Evolutionary conservation across 2,797 vertebrate species (phyloP).

Genomic region (Poecilia gillii): DNA sequence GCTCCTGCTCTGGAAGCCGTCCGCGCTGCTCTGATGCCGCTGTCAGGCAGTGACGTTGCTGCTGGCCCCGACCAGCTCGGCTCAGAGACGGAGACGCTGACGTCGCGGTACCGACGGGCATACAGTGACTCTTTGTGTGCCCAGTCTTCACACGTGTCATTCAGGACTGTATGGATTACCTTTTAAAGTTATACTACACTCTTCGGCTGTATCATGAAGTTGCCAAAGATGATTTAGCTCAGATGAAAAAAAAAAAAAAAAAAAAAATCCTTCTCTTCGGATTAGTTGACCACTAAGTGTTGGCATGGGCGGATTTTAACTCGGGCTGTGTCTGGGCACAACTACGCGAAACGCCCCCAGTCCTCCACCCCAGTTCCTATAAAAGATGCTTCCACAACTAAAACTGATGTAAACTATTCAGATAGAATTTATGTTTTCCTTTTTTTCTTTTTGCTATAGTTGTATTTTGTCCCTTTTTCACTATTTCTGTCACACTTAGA

Average conservation of each 20-base stretch:
- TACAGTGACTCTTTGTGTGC: constrained; percentile 53
- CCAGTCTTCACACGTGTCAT: constrained; percentile 35
- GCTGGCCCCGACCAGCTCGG: constrained; percentile 46
- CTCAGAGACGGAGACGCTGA: constrained; percentile 56
- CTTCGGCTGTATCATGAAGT: not conserved
- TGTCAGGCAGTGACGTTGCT: constrained; percentile 69
- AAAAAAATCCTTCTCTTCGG: not conserved
- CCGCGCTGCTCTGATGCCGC: constrained; percentile 49
- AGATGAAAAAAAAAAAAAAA: not conserved
- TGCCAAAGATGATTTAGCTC: not conserved
- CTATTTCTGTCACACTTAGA: not conserved
- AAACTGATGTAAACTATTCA: not conserved
- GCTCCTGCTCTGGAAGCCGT: constrained; percentile 33
- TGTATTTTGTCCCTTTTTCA: not conserved
- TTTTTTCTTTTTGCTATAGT: not conserved
- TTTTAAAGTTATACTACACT: not conserved
- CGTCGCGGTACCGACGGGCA: constrained; percentile 45
- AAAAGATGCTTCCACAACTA: not conserved
- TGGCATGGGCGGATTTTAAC: not conserved
- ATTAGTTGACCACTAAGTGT: not conserved
- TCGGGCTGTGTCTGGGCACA: not conserved
- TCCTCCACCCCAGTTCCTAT: not conserved
- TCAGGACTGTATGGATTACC: constrained; percentile 3
- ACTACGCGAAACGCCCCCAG: not conserved
- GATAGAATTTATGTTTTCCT: not conserved